Evolutionary conservation across 2,797 vertebrate genomes (phyloP), one percentile per base, ranked within the genome.

Genomic region (Lophotriccus pileatus): DNA sequence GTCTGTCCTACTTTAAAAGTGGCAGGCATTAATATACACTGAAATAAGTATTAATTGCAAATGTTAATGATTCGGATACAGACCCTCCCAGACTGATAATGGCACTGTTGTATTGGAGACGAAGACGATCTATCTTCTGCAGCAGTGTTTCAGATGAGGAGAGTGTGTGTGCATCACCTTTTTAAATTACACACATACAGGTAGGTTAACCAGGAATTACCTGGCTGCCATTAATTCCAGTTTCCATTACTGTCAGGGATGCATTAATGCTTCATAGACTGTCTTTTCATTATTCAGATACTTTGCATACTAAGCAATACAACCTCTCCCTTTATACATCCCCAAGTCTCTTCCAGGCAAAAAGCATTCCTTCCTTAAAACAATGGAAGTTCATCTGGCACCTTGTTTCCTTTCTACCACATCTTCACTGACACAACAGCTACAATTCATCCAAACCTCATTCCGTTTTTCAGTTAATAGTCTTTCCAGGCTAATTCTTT

Each of bases 121-220:
- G 3, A 80, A 59, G 73, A 39, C 27, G 78, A 27, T 34, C 28
- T 68, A 68, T 43, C 34, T 53, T 59, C 41, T 3, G 2, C 41
- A 85, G 68, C 20, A 84, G 6, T 30, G 24, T 50, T 92, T 67
- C 49, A 89, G 41, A 43, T 43, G 52, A 37, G 19, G 14, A 46
- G 41, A 23, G 44, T 30, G 18, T 24, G 28, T 32, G 39, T 50
- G n/a, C 43, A 91, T 83, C 69, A 81, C 16, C 28, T 11, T 72
- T 84, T 36, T 90, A 50, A 95, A 75, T 84, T 87, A 53, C 36
- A 47, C 47, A 36, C 37, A 30, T 30, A 21, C 43, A 88, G 55
- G 89, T 93, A 91, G 84, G 94, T 91, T 89, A 83, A 89, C 92
- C 95, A 91, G 92, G 94, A 95, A 91, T 89, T 93, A 92, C 87